Conservation (phyloP, 2,113 vertebrate species). For the Cryptomyrus ogoouensis region DNA sequence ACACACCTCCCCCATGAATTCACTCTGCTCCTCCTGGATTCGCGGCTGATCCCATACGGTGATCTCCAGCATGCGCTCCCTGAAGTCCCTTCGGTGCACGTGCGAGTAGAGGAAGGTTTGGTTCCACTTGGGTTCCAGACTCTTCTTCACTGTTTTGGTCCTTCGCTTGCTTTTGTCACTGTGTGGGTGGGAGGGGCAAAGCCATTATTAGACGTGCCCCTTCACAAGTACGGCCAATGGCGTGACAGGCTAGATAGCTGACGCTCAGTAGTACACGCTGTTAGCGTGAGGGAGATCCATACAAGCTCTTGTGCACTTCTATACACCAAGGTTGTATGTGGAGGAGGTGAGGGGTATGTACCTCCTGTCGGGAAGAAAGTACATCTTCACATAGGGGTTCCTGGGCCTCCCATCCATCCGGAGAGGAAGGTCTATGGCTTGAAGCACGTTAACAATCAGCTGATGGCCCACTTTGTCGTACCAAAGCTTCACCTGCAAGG, state of each 20-base stretch:
- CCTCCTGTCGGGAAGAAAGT: constrained; percentile 88
- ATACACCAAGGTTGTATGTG: background rate
- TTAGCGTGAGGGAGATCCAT: background rate
- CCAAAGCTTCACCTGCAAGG: constrained; percentile 85
- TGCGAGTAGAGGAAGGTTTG: constrained; percentile 96
- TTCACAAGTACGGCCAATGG: background rate
- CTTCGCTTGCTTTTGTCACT: constrained; percentile 97
- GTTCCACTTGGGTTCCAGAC: constrained; percentile 93
- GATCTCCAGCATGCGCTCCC: constrained; percentile 96
- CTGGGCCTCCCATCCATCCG: constrained; percentile 83
- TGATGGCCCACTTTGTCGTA: constrained; percentile 97
- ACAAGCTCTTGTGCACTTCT: background rate
- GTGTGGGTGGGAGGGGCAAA: constrained; percentile 40
- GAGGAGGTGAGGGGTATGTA: constrained; percentile 17
- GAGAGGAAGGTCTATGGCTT: constrained; percentile 88
- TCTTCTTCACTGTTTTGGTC: constrained; percentile 97
- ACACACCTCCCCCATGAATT: constrained; percentile 92
- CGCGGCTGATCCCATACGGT: constrained; percentile 96
- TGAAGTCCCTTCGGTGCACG: constrained; percentile 93
- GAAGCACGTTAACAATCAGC: constrained; percentile 94
- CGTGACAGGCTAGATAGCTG: background rate
- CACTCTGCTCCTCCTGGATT: constrained; percentile 93
- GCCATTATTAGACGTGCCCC: background rate
- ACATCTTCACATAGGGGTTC: constrained; percentile 98
- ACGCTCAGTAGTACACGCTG: background rate